Percentiles rank a stretch among this genome's conserved stretches.
phyloP scores from a whole-genome alignment of 1,140 invertebrate genomes.

The Ptiloglossa arizonensis region DNA sequence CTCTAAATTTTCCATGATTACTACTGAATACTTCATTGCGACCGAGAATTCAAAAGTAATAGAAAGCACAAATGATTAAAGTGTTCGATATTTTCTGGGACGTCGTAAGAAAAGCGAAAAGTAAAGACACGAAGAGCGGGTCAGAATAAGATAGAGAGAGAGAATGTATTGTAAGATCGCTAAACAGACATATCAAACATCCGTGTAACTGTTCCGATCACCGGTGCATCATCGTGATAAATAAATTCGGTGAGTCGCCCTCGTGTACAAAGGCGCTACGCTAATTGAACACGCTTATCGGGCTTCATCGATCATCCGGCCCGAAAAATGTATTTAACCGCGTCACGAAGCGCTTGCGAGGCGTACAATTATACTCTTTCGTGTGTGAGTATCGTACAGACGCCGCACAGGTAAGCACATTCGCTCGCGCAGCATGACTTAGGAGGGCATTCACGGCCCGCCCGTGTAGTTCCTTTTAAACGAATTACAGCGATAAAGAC shows the following conservation, averaged over 20 bases:
- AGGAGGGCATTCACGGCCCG: conserved; percentile 47
- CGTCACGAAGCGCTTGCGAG: conserved; percentile 62
- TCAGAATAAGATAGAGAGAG: background rate
- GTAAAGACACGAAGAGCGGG: too few relatives aligned
- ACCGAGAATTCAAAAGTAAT: too few relatives aligned
- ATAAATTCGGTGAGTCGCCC: conserved; percentile 54
- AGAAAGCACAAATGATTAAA: too few relatives aligned
- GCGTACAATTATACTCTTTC: conserved; percentile 53
- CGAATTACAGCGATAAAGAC: conserved; percentile 73
- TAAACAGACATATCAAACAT: conserved; percentile 47
- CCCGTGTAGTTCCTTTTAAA: conserved; percentile 70
- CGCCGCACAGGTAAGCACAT: conserved; percentile 57
- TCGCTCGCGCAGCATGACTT: conserved; percentile 74
- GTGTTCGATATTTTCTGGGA: too few relatives aligned
- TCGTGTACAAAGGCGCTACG: conserved; percentile 53
- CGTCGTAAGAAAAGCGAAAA: too few relatives aligned
- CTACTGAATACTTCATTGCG: too few relatives aligned
- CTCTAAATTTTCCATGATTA: too few relatives aligned
- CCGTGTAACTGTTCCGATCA: conserved; percentile 26
- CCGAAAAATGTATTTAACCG: conserved; percentile 61
- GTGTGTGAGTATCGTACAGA: conserved; percentile 26
- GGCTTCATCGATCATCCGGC: conserved; percentile 51
- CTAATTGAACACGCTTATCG: conserved; percentile 67
- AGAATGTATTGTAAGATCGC: conserved; percentile 2
- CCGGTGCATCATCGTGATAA: conserved; percentile 44